Evolutionary conservation across 23 tunicate species (phyloP).

Genomic region (Ciona savignyi): DNA sequence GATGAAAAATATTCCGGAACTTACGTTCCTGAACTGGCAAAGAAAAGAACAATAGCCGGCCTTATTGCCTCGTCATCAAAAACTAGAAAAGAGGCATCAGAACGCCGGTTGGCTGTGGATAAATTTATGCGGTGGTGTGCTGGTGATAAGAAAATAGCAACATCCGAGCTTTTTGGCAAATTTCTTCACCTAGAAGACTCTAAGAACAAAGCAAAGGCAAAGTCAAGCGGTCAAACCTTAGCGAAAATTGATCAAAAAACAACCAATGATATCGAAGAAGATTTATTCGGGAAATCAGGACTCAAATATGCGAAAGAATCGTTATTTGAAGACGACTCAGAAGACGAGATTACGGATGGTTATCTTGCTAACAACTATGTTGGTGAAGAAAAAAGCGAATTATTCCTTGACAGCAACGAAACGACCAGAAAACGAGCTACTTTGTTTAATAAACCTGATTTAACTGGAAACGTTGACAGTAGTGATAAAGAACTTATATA

Average conservation of each 20-base stretch:
- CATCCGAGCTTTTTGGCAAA: slow-evolving; percentile 27
- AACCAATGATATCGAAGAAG: background rate
- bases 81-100: slow-evolving; percentile 18
- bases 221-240: background rate
- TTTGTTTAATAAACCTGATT: background rate
- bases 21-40: slow-evolving; percentile 37
- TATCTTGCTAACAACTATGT: background rate
- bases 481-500: background rate
- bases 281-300: background rate
- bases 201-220: background rate
- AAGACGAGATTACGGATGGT: background rate
- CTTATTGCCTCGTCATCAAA: slow-evolving; percentile 1
- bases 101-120: slow-evolving; percentile 19
- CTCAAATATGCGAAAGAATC: background rate
- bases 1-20: slow-evolving; percentile 51
- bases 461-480: background rate
- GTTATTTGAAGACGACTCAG: background rate
- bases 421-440: background rate
- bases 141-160: slow-evolving; percentile 24
- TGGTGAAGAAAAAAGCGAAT: background rate
- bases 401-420: background rate
- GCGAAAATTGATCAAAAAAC: too few species aligned
- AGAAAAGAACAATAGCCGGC: background rate
- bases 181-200: slow-evolving; percentile 21
- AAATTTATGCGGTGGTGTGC: slow-evolving; percentile 62